Evolutionary conservation across 2,797 vertebrate species (phyloP).

Genomic region (Sarcophilus harrisii): DNA sequence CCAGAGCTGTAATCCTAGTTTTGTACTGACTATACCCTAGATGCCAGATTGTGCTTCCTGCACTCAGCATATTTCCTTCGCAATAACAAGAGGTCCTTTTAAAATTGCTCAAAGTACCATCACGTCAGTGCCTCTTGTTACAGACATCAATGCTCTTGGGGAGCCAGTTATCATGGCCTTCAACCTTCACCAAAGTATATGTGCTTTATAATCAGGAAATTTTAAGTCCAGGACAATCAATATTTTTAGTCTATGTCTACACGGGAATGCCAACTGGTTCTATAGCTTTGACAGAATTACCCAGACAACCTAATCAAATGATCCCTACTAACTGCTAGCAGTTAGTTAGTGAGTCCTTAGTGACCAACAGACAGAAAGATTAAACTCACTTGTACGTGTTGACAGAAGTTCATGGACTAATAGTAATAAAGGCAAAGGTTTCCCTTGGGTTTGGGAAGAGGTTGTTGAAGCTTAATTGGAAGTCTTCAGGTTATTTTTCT

Average conservation of each 20-base stretch:
- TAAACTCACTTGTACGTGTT: slow-evolving; percentile 31
- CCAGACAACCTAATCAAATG: slow-evolving; percentile 2
- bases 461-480: slow-evolving; percentile 23
- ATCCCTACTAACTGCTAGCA: background rate
- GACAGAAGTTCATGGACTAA: slow-evolving; percentile 26
- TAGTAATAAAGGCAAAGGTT: background rate
- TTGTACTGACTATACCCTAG: background rate
- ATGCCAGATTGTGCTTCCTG: background rate
- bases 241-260: slow-evolving; percentile 11
- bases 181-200: background rate
- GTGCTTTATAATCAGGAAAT: background rate
- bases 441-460: slow-evolving; percentile 32
- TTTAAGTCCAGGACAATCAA: background rate
- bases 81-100: background rate
- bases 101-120: background rate
- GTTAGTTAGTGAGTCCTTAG: slow-evolving; percentile 7
- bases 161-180: background rate
- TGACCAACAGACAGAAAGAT: slow-evolving; percentile 17
- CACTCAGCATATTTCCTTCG: background rate
- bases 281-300: slow-evolving; percentile 15
- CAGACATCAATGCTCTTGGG: background rate
- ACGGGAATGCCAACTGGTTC: background rate
- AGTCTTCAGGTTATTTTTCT: slow-evolving; percentile 44
- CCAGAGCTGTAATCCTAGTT: too few species aligned
- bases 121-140: background rate